phyloP scores from a whole-genome alignment of 1,140 invertebrate genomes.

The Drosophila miranda region DNA sequence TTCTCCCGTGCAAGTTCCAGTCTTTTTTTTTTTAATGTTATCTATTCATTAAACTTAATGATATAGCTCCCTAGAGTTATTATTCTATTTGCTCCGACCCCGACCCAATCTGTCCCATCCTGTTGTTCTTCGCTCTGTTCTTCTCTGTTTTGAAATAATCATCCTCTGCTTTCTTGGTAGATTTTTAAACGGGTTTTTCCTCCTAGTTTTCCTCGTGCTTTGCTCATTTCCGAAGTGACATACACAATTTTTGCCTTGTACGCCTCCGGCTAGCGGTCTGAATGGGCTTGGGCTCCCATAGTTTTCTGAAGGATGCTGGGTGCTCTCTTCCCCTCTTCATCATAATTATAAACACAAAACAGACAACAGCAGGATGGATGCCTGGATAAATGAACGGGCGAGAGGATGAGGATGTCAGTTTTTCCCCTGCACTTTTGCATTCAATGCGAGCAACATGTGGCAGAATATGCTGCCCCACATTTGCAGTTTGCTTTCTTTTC shows the following conservation, averaged over 20 bases:
- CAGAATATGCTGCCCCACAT: slow-evolving; percentile 63
- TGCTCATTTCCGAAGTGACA: slow-evolving; percentile 75
- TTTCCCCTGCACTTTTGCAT: slow-evolving; percentile 8
- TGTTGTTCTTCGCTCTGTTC: slow-evolving; percentile 32
- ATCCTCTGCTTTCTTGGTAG: slow-evolving; percentile 26
- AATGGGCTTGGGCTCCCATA: slow-evolving; percentile 14
- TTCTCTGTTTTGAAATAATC: slow-evolving; percentile 47
- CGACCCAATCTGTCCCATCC: slow-evolving; percentile 5
- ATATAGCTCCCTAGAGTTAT: slow-evolving; percentile 33
- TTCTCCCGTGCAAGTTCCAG: slow-evolving; percentile 9
- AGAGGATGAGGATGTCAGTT: not conserved
- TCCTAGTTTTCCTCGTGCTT: not conserved
- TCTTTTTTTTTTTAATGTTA: slow-evolving; percentile 25
- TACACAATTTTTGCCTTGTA: slow-evolving; percentile 56
- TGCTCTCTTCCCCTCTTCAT: slow-evolving; percentile 46
- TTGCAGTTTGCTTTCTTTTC: slow-evolving; percentile 25
- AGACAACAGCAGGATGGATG: slow-evolving; percentile 30
- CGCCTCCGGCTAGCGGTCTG: slow-evolving; percentile 25
- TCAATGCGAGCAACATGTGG: slow-evolving; percentile 51
- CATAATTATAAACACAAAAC: slow-evolving; percentile 66
- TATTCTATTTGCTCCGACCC: no score
- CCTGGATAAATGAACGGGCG: slow-evolving; percentile 32
- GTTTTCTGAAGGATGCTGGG: not conserved
- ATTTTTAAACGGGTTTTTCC: slow-evolving; percentile 43
- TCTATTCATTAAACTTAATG: slow-evolving; percentile 75